A percentile compares a stretch with the other conserved stretches of the same genome.
These are phyloP conservation scores for Piaya cayana DNA, from an alignment of 2,113 vertebrate genomes.

Conservation along the genomic window DNA sequence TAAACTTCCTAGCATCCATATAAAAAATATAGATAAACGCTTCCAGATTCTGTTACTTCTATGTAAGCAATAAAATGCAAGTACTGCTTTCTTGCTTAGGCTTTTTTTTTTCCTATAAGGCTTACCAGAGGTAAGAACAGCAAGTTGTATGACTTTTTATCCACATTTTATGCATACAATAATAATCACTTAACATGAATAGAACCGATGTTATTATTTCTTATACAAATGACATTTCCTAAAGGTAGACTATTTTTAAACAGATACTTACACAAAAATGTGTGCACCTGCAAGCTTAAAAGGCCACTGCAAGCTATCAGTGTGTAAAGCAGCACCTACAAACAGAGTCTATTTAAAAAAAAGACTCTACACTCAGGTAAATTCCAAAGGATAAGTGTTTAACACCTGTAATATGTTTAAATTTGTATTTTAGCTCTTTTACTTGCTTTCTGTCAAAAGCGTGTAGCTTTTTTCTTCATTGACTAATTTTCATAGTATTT, in stretches of 20 bases:
- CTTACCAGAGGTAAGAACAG: neutral
- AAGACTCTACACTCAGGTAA: neutral
- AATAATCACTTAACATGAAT: neutral
- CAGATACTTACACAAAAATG: neutral
- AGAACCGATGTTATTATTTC: neutral
- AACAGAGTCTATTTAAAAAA: neutral
- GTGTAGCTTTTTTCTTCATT: neutral
- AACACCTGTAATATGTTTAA: neutral
- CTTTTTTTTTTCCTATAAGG: neutral
- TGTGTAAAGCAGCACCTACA: neutral
- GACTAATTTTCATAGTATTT: neutral
- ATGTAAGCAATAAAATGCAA: neutral
- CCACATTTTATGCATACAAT: neutral
- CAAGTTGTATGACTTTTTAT: neutral
- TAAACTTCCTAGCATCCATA: neutral
- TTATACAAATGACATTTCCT: slow-evolving; percentile 21
- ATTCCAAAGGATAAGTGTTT: neutral
- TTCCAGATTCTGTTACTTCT: neutral
- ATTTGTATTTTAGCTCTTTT: neutral
- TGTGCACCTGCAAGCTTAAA: neutral
- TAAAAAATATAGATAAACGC: neutral
- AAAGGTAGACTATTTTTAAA: slow-evolving; percentile 22
- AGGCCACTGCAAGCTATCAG: neutral
- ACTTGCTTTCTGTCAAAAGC: neutral
- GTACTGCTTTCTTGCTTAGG: neutral